Evolutionary conservation across 1,140 invertebrate genomes (phyloP), one percentile per base, ranked within the genome.

Genomic region (Heliconius melpomene): DNA sequence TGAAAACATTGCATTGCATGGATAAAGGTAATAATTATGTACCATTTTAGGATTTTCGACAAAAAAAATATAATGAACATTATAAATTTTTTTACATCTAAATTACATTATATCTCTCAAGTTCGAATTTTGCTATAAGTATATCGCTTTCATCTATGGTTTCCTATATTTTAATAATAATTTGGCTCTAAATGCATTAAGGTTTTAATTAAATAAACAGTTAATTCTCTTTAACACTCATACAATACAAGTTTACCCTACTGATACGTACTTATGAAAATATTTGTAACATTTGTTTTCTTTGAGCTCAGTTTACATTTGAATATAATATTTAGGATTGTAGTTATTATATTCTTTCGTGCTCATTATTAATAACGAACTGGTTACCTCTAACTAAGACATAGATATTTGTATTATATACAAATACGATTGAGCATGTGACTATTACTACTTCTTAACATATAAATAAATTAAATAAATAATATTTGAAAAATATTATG

Each of bases 381-480:
- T 16, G 60, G 11, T 66, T 66, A 66, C 26, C 26, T 26, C 60
- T 26, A 66, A 26, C n/a, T 66, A 66, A 66, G n/a, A 57, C 8
- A 23, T 66, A 66, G 9, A 26, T 29, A 66, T n/a, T 66, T 66
- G 60, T 16, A 66, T 66, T 23, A 29, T 29, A 66, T 66, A 66
- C 60, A 66, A 66, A 26, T 66, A 66, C 23, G 23, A 66, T 66
- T 66, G 60, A 66, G 60, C 60, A 26, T 66, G 11, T 16, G 13
- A 66, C 60, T 66, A 66, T 29, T 66, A 66, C 60, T 66, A 66
- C 60, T 60, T n/a, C 57, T 66, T 66, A 66, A 66, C 11, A 16
- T 66, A 66, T 29, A 26, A 26, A 66, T 66, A 26, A 26, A 29
- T 66, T 26, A 11, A 60, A 26, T 57, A 9, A 60, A 23, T n/a